Conservation (phyloP, 2,797 vertebrate genomes). For the Bucorvus abyssinicus region DNA sequence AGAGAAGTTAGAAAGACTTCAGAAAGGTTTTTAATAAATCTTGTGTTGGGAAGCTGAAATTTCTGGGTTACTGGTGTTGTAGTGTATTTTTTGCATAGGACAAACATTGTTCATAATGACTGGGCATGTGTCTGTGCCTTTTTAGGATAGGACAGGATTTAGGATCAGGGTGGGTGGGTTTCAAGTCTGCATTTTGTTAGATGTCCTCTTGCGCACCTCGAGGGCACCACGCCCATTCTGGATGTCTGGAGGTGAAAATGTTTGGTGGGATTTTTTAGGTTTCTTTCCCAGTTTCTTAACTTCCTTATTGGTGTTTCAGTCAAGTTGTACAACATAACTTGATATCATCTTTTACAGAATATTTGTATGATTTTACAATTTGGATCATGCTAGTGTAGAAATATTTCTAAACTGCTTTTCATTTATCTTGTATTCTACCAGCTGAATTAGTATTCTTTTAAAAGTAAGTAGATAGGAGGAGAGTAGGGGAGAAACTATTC, state of each 20-base stretch:
- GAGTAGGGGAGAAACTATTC: neutral
- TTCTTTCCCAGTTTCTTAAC: neutral
- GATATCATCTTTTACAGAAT: neutral
- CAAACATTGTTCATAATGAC: neutral
- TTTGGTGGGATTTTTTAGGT: neutral
- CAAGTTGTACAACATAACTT: neutral
- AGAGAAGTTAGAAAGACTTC: neutral
- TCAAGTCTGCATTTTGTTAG: neutral
- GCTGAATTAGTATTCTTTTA: neutral
- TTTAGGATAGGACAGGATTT: neutral
- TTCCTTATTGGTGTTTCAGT: neutral
- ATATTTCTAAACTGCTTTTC: neutral
- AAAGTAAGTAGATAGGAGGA: neutral
- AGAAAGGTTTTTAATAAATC: neutral
- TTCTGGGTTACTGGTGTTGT: neutral
- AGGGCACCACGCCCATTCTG: neutral
- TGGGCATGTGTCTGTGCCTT: fast-evolving
- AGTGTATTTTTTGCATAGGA: neutral
- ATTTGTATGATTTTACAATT: neutral
- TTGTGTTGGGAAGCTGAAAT: neutral
- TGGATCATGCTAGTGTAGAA: neutral
- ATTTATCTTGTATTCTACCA: neutral
- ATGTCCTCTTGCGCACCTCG: neutral
- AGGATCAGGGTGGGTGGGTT: fast-evolving
- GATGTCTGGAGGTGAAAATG: neutral